Evolutionary conservation across 2,888 invertebrate genomes (phyloP).

Genomic region (Sesamia inferens): DNA sequence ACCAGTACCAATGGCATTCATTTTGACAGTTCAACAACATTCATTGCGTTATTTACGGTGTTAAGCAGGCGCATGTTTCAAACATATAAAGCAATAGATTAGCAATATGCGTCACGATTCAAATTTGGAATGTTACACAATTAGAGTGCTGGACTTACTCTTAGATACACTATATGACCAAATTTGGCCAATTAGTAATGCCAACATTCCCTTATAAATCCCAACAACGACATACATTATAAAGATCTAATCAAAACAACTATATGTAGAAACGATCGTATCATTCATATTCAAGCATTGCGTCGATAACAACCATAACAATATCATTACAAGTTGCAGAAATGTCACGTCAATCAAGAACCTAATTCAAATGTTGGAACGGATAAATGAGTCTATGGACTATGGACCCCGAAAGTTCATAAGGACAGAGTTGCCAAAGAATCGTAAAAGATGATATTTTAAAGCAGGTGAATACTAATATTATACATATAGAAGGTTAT

Average conservation of each 20-base stretch:
- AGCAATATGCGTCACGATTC: no score
- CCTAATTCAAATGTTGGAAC: constrained; percentile 52
- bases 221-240: neutral
- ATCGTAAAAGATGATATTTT: accelerated
- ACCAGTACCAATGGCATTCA: no score
- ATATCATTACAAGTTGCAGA: constrained; percentile 64
- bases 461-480: no score
- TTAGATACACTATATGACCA: neutral
- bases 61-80: no score
- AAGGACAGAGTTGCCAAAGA: constrained; percentile 32
- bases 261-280: neutral
- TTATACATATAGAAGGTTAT: no score
- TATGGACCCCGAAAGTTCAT: constrained; percentile 26
- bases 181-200: neutral
- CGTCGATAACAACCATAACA: constrained; percentile 50
- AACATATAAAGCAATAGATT: no score
- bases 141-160: neutral
- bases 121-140: no score
- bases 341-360: constrained; percentile 73
- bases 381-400: constrained; percentile 44
- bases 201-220: neutral
- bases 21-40: no score
- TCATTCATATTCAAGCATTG: constrained; percentile 33
- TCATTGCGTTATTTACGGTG: no score
- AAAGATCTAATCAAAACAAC: constrained; percentile 11